phyloP scores from a whole-genome alignment of 2,888 invertebrate genomes.

The Coelopa pilipes region DNA sequence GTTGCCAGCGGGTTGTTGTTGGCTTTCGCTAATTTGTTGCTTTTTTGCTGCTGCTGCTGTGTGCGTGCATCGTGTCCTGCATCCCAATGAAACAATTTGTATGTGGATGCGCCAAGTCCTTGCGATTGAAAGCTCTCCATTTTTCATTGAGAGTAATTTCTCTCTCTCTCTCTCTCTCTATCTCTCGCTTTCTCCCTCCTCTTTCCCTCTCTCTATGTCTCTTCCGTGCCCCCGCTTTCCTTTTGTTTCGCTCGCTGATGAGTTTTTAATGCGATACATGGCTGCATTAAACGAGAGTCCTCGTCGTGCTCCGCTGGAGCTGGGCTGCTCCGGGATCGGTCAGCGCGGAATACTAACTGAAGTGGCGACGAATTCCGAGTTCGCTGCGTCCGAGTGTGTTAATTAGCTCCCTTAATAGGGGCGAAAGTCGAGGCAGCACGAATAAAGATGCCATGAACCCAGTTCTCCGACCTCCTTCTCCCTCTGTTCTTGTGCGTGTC shows the following conservation, averaged over 20 bases:
- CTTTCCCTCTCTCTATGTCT: constrained; percentile 1
- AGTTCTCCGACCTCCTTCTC: no score
- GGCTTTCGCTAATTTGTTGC: background rate
- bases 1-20: background rate
- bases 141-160: background rate
- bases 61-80: constrained; percentile 15
- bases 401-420: background rate
- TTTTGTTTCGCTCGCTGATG: constrained; percentile 22
- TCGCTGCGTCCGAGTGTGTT: background rate
- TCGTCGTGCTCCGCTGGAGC: background rate
- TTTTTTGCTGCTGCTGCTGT: background rate
- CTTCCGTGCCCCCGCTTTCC: background rate
- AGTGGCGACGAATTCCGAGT: background rate
- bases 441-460: background rate
- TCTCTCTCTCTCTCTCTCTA: no score
- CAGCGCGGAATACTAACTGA: background rate
- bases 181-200: no score
- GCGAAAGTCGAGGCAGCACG: background rate
- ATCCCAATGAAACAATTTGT: constrained; percentile 16
- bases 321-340: background rate
- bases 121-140: constrained; percentile 18
- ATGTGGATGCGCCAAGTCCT: constrained; percentile 18
- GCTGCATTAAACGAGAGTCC: background rate
- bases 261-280: constrained; percentile 19
- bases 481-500: no score